phyloP scores from a whole-genome alignment of 2,888 invertebrate genomes.

The Tanypteryx hageni region DNA sequence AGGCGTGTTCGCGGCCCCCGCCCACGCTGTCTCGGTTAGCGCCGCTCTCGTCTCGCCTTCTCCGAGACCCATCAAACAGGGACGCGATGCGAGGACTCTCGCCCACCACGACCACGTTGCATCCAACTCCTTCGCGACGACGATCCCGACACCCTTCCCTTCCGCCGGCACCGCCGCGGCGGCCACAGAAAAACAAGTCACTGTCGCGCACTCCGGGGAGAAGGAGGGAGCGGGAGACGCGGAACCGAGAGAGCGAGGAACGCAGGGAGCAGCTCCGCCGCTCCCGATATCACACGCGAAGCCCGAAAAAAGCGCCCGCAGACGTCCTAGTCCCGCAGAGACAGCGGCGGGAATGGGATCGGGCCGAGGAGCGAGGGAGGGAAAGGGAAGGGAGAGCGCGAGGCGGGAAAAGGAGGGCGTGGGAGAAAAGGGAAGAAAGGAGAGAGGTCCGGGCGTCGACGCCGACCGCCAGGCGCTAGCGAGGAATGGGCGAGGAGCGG shows the following conservation, averaged over 20 bases:
- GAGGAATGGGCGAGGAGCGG: too few relatives aligned
- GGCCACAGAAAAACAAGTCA: neutral
- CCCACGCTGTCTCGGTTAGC: neutral
- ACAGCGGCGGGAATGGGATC: neutral
- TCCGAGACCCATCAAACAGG: slow-evolving; percentile 15
- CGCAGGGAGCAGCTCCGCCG: neutral
- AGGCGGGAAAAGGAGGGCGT: neutral
- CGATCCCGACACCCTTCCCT: neutral
- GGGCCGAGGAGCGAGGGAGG: neutral
- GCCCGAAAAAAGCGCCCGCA: neutral
- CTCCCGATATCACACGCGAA: neutral
- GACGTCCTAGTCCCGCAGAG: neutral
- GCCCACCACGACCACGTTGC: neutral
- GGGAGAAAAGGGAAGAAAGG: neutral
- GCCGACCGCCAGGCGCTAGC: neutral
- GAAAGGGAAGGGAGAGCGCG: neutral
- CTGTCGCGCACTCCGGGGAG: neutral
- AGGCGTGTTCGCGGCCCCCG: neutral
- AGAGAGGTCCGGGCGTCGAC: neutral
- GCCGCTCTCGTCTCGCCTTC: slow-evolving; percentile 2
- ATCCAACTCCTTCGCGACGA: neutral
- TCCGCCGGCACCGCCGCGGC: neutral
- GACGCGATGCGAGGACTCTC: neutral
- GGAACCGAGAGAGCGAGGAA: neutral
- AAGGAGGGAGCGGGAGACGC: neutral